A percentile compares a stretch with the other conserved stretches of the same genome.
phyloP scores from a whole-genome alignment of 2,797 vertebrate genomes.

The Jordanella pulchra region DNA sequence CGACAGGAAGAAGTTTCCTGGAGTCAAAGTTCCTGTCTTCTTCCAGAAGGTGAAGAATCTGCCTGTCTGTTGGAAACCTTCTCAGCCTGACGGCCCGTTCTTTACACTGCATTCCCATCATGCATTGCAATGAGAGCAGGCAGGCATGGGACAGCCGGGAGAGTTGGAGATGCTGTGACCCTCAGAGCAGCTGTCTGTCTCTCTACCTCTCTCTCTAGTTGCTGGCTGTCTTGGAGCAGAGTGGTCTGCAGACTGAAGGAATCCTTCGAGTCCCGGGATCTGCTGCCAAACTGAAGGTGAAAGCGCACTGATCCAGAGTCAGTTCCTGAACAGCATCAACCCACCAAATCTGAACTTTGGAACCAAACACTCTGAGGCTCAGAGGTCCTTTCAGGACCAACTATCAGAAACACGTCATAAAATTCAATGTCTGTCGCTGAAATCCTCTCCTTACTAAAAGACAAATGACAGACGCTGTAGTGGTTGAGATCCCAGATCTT shows the following conservation, averaged over 20 bases:
- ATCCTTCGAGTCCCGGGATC: conserved; percentile 94
- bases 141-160: neutral
- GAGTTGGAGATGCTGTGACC: neutral
- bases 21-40: conserved; percentile 88
- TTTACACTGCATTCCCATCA: neutral
- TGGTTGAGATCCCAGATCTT: no score
- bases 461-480: no score
- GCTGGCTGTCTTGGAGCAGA: conserved; percentile 90
- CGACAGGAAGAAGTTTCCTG: conserved; percentile 89
- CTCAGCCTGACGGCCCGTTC: neutral
- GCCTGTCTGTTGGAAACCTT: neutral
- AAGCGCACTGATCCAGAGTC: neutral
- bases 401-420: no score
- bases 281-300: conserved; percentile 92
- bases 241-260: conserved; percentile 92
- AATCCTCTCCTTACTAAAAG: no score
- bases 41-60: conserved; percentile 87
- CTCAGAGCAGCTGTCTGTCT: conserved; percentile 22
- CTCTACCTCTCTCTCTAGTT: conserved; percentile 76
- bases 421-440: no score
- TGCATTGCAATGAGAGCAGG: neutral
- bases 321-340: no score
- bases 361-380: neutral
- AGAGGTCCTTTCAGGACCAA: no score
- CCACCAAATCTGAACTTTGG: neutral